phyloP scores from a whole-genome alignment of 2,888 invertebrate genomes.

The Philhelius pedissequus region DNA sequence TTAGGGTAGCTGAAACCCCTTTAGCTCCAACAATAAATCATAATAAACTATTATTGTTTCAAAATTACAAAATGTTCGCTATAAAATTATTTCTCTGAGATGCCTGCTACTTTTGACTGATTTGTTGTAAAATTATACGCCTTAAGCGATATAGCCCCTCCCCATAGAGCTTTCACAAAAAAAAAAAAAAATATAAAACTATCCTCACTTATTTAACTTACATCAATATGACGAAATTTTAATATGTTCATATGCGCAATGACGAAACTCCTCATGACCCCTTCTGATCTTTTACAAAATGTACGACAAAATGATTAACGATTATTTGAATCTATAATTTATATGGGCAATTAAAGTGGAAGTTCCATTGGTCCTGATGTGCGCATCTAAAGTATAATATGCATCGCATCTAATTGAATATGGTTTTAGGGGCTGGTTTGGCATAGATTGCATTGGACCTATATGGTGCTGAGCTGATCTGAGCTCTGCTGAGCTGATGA shows the following conservation, averaged over 20 bases:
- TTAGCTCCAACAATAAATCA: no score
- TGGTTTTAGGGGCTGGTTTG: conserved; percentile 26
- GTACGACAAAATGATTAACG: conserved; percentile 58
- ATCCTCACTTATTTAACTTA: neutral
- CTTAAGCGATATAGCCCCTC: no score
- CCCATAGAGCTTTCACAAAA: neutral
- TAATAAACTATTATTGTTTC: no score
- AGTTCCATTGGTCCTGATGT: conserved; percentile 27
- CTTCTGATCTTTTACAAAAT: conserved; percentile 15
- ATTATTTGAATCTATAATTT: conserved; percentile 67
- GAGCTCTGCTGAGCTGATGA: conserved; percentile 12
- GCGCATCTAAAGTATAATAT: conserved; percentile 23
- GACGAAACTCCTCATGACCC: neutral
- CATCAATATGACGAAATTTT: conserved; percentile 16
- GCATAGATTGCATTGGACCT: conserved; percentile 5
- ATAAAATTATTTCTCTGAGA: no score
- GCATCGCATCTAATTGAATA: conserved; percentile 60
- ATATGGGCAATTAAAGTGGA: conserved; percentile 57
- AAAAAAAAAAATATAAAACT: neutral
- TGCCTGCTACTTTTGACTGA: no score
- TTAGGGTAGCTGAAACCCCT: no score
- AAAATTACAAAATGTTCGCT: no score
- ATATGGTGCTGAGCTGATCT: no score
- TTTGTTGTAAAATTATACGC: no score
- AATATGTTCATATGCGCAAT: neutral